Percentiles rank a stretch among this genome's conserved stretches.
Evolutionary conservation across 2,888 invertebrate species (phyloP).

Genomic region (Hyposoter didymator): DNA sequence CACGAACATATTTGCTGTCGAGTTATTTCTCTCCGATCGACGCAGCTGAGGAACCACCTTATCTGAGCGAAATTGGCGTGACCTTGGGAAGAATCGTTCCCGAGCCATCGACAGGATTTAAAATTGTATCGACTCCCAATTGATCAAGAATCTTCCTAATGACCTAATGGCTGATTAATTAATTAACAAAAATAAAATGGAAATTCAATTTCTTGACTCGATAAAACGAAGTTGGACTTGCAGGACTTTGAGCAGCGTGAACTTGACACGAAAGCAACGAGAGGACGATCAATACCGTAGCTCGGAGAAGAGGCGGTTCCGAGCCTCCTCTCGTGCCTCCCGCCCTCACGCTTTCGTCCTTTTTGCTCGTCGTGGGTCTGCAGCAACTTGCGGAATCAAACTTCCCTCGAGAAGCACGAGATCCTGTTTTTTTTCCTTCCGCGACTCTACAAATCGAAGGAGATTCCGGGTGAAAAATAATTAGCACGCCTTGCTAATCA

Average conservation of each 20-base stretch:
- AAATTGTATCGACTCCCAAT: not conserved
- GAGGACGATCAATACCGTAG: slow-evolving; percentile 81
- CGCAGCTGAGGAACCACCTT: no score
- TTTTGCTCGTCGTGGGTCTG: slow-evolving; percentile 33
- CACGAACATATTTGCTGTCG: no score
- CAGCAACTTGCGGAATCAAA: slow-evolving; percentile 28
- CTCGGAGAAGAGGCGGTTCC: slow-evolving; percentile 73
- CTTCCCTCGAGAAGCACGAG: slow-evolving; percentile 12
- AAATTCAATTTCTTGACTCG: slow-evolving; percentile 16
- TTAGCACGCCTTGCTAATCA: no score
- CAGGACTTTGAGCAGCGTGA: slow-evolving; percentile 77
- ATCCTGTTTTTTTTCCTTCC: not conserved
- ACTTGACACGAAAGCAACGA: slow-evolving; percentile 81
- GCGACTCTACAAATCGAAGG: no score
- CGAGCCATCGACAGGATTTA: not conserved
- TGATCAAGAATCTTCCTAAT: not conserved
- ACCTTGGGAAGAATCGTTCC: not conserved
- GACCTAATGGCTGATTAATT: not conserved
- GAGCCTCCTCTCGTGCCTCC: slow-evolving; percentile 77
- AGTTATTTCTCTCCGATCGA: no score
- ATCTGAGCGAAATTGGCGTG: not conserved
- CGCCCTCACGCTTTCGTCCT: slow-evolving; percentile 52
- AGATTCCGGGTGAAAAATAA: no score
- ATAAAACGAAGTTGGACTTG: slow-evolving; percentile 63
- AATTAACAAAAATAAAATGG: not conserved